Evolutionary conservation across 2,797 vertebrate genomes (phyloP), one percentile per base, ranked within the genome.

Genomic region (Bucorvus abyssinicus): DNA sequence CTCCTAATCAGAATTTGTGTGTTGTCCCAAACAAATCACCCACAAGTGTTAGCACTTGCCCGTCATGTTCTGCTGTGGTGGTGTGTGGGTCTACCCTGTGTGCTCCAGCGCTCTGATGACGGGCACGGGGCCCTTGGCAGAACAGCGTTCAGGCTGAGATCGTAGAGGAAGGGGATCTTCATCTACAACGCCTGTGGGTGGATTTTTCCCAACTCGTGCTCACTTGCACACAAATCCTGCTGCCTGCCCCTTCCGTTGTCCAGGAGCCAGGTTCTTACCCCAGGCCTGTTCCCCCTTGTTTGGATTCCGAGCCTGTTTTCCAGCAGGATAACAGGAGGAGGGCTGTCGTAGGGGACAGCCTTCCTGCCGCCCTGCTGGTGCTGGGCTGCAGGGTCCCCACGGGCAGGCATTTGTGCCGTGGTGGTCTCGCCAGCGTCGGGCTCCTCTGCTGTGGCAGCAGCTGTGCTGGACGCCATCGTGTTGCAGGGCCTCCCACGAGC

Each of bases 261-360:
- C 47, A 49, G 45, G 26, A 68, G 30, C 56, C n/a, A 34, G 26
- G 18, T 80, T 77, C 59, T 67, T 59, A 24, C 42, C 7, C 6
- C 0, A 0, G 8, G 14, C 52, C 56, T 79, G 7, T 9, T 94
- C 74, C 84, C 5, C 14, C 36, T 49, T 64, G 22, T 77, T 86
- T 75, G 73, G n/a, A 34, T 77, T 64, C 34, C 38, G 0, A n/a
- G 22, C 45, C 60, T 36, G 18, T 80, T 96, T 88, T 68, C 34
- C 65, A 55, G 65, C n/a, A 44, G 42, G 26, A 14, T 29, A 21
- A 30, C 49, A 38, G 68, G 53, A 65, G 32, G 61, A 47, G 42
- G 29, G 70, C 16, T 10, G 20, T 38, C 16, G 4, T 18, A 5
- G 0, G 0, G 40, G 70, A 63, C 59, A 67, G 14, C 7, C 20